Conservation (phyloP, 2,797 vertebrate genomes). For the Toxotes lorentzi region DNA sequence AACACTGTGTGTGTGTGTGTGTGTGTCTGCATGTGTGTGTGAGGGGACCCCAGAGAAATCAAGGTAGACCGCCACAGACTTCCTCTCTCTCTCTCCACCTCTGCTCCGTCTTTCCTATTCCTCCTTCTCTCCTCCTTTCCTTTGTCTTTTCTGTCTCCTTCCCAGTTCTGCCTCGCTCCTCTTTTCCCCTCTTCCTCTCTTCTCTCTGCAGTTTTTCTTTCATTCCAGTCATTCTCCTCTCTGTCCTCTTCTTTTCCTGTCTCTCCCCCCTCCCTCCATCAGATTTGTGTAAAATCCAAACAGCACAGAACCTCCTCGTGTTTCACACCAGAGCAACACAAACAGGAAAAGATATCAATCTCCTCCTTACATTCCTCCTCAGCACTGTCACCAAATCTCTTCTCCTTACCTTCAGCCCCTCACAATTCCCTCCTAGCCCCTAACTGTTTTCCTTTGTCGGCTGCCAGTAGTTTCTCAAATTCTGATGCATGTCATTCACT, state of each 20-base stretch:
- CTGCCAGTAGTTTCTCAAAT: not conserved
- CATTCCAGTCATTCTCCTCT: not conserved
- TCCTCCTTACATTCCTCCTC: constrained; percentile 60
- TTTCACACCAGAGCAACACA: constrained; percentile 63
- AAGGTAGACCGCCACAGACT: constrained; percentile 56
- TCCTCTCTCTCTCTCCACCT: constrained; percentile 34
- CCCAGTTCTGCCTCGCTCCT: not conserved
- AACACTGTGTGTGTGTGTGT: not conserved
- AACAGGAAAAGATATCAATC: constrained; percentile 65
- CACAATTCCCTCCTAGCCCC: constrained; percentile 11
- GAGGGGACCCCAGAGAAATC: constrained; percentile 48
- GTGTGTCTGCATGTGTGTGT: constrained; percentile 3
- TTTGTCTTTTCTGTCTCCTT: not conserved
- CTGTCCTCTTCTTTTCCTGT: not conserved
- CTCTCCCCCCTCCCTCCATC: constrained; percentile 8
- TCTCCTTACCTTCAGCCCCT: constrained; percentile 34
- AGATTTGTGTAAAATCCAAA: constrained; percentile 41
- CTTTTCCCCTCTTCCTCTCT: not conserved
- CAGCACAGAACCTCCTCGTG: constrained; percentile 41
- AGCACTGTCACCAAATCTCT: constrained; percentile 41
- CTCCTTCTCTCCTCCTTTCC: constrained; percentile 10
- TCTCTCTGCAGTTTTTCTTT: not conserved
- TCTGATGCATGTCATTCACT: constrained; percentile 1
- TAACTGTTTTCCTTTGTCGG: constrained; percentile 6
- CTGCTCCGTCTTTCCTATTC: not conserved